Evolutionary conservation across 2,888 invertebrate genomes (phyloP).

Genomic region (Pilophorus perplexus): DNA sequence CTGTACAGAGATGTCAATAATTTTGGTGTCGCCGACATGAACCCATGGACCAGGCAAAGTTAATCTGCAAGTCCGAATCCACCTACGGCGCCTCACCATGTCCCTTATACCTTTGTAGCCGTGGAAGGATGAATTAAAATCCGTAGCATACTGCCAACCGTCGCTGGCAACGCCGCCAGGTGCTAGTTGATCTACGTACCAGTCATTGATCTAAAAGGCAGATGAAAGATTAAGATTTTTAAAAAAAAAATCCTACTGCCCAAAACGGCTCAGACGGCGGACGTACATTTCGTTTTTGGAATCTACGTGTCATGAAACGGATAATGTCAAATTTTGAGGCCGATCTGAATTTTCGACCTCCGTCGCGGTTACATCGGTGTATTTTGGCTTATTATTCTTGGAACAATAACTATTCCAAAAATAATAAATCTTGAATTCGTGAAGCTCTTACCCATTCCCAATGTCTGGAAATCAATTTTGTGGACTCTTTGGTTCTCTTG

Average conservation of each 20-base stretch:
- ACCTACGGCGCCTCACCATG: conserved; percentile 78
- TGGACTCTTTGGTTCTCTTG: conserved; percentile 80
- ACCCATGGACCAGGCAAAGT: conserved; percentile 85
- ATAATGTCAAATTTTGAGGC: no score
- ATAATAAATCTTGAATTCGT: no score
- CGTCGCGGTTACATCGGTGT: no score
- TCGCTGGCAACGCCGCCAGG: conserved; percentile 86
- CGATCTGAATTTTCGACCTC: no score
- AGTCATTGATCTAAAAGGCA: conserved; percentile 69
- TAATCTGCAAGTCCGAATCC: conserved; percentile 79
- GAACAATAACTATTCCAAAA: no score
- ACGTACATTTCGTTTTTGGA: no score
- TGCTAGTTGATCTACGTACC: conserved; percentile 88
- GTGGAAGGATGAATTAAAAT: conserved; percentile 85
- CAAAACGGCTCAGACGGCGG: background rate
- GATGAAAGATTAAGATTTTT: background rate
- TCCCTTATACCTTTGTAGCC: conserved; percentile 83
- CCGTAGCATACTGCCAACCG: conserved; percentile 94
- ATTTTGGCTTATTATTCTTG: no score
- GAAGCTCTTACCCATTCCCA: conserved; percentile 76
- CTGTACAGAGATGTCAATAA: conserved; percentile 75
- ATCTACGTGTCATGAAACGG: no score
- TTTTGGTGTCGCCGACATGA: conserved; percentile 79
- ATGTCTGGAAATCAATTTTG: conserved; percentile 77
- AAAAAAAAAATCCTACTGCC: no score